Evolutionary conservation across 2,113 vertebrate species (phyloP).

Genomic region (Beaufortia kweichowensis): DNA sequence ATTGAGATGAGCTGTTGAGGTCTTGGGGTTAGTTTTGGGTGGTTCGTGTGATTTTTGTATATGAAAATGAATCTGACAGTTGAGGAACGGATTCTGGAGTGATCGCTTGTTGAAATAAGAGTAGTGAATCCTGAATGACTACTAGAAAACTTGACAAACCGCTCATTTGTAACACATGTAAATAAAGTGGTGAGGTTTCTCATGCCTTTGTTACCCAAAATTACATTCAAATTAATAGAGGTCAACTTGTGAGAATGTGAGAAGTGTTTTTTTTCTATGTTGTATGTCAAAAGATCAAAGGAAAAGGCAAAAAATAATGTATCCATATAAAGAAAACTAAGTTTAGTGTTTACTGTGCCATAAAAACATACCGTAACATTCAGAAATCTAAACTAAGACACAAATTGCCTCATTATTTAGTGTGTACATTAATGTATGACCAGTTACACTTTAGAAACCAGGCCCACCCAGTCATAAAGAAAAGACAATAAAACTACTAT

Average conservation of each 20-base stretch:
- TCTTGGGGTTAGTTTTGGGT: not conserved
- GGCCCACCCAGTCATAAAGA: slow-evolving; percentile 41
- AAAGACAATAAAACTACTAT: no score
- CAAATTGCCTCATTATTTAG: no score
- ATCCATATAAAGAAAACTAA: no score
- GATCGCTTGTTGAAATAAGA: not conserved
- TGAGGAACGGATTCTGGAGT: slow-evolving; percentile 24
- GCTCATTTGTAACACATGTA: not conserved
- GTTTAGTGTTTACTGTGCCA: no score
- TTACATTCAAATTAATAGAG: no score
- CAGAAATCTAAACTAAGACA: no score
- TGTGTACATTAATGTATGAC: no score
- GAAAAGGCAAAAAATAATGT: no score
- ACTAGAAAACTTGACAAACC: slow-evolving; percentile 9
- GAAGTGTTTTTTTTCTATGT: no score
- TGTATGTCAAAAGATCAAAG: no score
- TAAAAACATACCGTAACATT: no score
- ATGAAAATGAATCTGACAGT: slow-evolving; percentile 15
- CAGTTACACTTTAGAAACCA: slow-evolving; percentile 25
- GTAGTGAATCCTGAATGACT: not conserved
- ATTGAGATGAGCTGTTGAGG: not conserved
- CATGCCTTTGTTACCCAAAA: not conserved
- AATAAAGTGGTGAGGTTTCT: not conserved
- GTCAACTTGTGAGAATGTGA: no score
- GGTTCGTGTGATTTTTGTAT: not conserved